Conservation (phyloP, 1,140 invertebrate species). For the Drosophila nigromelanica region DNA sequence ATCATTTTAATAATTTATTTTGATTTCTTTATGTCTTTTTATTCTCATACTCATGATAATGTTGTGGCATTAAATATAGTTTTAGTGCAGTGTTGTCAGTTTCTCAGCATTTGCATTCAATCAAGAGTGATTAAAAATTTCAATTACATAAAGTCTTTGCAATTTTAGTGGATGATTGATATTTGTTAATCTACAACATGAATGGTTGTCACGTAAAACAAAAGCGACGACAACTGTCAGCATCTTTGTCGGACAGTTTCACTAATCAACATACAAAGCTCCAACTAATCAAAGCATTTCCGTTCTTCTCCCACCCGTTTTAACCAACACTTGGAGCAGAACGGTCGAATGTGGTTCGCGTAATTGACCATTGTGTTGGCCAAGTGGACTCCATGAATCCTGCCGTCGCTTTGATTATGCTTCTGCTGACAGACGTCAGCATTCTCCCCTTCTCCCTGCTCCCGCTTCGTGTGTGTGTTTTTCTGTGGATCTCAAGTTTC, state of each 20-base stretch:
- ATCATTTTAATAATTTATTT: too few species aligned
- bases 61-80: too few species aligned
- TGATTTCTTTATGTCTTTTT: too few species aligned
- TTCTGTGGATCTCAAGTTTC: slow-evolving; percentile 1
- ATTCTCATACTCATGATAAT: too few species aligned
- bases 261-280: not conserved
- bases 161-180: slow-evolving; percentile 24
- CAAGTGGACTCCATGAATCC: slow-evolving; percentile 7
- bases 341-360: slow-evolving; percentile 15
- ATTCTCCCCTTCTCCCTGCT: not conserved
- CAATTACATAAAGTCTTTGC: slow-evolving; percentile 6
- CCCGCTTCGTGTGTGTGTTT: not conserved
- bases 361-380: slow-evolving; percentile 41
- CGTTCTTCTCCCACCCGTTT: too few species aligned
- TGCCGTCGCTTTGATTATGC: slow-evolving; percentile 16
- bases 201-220: slow-evolving; percentile 35
- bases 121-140: slow-evolving; percentile 10
- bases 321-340: slow-evolving; percentile 1
- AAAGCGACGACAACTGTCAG: slow-evolving; percentile 60
- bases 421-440: slow-evolving; percentile 50
- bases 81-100: slow-evolving; percentile 2
- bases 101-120: slow-evolving; percentile 8
- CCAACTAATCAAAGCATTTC: slow-evolving; percentile 27
- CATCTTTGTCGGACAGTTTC: slow-evolving; percentile 36
- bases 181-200: slow-evolving; percentile 15